phyloP scores from a whole-genome alignment of 2,888 invertebrate species.

The Oxycera nigricornis region DNA sequence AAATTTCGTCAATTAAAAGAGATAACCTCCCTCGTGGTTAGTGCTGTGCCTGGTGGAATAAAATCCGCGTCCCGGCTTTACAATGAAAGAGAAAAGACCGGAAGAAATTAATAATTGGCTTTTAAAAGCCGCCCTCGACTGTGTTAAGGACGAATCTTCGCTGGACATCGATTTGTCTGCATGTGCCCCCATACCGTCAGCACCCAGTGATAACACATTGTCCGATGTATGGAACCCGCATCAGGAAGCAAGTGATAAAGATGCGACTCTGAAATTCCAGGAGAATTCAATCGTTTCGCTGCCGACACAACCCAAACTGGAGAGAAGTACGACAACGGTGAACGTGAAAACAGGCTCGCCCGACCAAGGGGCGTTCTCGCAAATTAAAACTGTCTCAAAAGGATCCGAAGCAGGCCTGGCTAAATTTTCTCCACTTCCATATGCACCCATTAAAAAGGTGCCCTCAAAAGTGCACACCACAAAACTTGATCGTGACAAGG shows the following conservation, averaged over 20 bases:
- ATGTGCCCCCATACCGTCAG: slow-evolving; percentile 58
- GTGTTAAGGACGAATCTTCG: slow-evolving; percentile 59
- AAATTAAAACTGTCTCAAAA: too few species aligned
- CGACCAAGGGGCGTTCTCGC: too few species aligned
- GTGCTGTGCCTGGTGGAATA: slow-evolving; percentile 18
- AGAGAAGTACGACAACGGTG: neutral
- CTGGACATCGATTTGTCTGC: slow-evolving; percentile 59
- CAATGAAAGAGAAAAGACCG: slow-evolving; percentile 48
- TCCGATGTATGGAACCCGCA: slow-evolving; percentile 61
- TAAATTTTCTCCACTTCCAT: too few species aligned
- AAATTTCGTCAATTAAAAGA: slow-evolving; percentile 42
- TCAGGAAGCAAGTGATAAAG: slow-evolving; percentile 53
- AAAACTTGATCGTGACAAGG: too few species aligned
- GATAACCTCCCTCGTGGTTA: slow-evolving; percentile 35
- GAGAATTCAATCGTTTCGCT: neutral
- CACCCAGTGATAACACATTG: slow-evolving; percentile 7
- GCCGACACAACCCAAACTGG: neutral
- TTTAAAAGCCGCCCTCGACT: slow-evolving; percentile 59
- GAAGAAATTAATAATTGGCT: slow-evolving; percentile 59
- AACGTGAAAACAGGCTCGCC: neutral
- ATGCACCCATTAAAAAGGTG: neutral
- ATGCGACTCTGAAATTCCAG: neutral
- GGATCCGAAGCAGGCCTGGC: too few species aligned
- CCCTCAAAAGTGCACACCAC: neutral
- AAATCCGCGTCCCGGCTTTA: slow-evolving; percentile 9